Evolutionary conservation across 2,113 vertebrate genomes (phyloP), one percentile per base, ranked within the genome.

Genomic region (Guaruba guarouba): DNA sequence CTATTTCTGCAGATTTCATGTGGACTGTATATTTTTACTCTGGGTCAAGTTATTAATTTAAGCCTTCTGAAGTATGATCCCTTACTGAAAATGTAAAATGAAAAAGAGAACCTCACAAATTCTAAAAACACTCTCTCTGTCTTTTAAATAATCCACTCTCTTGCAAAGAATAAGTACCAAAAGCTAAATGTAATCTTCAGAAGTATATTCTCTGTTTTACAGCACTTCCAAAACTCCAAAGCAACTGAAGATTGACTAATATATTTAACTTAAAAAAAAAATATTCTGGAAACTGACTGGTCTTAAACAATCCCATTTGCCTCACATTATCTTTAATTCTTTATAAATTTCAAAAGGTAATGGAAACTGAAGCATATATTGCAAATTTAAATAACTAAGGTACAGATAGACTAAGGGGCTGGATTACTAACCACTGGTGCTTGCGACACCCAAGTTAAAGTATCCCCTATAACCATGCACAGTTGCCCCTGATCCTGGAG

Each of bases 81-180:
- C 11, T 22, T 71, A 51, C 35, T 61, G 39, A 77, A 94, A 93
- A 88, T 55, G 24, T 18, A 88, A 93, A 92, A 88, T n/a, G 62
- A 41, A 67, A 87, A 62, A 77, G 13, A 46, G 41, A 67, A 46
- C 2, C 6, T 66, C 35, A 41, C 3, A 11, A n/a, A 70, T 86
- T 68, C 37, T 46, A 63, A 67, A 22, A 0, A 7, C 33, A 64
- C 74, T 78, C 25, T 64, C 23, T 71, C 35, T 70, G 3, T 55
- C 16, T 77, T 96, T 88, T 63, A 48, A 83, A 81, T 70, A 87
- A 92, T 29, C 27, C 49, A 43, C 17, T 55, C 6, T 66, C 15
- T 83, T 75, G 41, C 37, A 86, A 66, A 90, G 28, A 81, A 16
- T n/a, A 76, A 69, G 13, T 75, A 78, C 27, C 48, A 52, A 74